Conservation (phyloP, 1,140 invertebrate genomes). For the Orius insidiosus region DNA sequence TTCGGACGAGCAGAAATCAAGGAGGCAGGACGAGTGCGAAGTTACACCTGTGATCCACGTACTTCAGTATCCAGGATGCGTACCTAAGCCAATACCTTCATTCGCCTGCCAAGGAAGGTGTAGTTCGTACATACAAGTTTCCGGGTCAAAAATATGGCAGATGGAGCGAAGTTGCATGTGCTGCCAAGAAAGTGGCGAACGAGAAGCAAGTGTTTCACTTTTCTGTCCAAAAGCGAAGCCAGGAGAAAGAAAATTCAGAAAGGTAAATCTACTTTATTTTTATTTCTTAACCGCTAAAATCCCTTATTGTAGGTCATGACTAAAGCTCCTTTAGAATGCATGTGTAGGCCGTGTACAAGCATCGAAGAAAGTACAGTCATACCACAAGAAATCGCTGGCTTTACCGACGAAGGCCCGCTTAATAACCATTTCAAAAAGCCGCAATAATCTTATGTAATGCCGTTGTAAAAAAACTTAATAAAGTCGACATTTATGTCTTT, state of each 20-base stretch:
- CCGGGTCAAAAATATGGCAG: conserved; percentile 91
- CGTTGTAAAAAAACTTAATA: no score
- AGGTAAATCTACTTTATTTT: conserved; percentile 41
- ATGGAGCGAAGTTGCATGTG: conserved; percentile 89
- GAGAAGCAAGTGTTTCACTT: conserved; percentile 71
- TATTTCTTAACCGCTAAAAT: no score
- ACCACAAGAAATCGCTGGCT: conserved; percentile 77
- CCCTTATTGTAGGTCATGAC: conserved; percentile 63
- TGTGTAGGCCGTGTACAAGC: conserved; percentile 80
- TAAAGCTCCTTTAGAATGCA: conserved; percentile 78
- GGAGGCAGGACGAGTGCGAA: no score
- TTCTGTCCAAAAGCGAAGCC: conserved; percentile 76
- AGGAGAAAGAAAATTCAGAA: conserved; percentile 68
- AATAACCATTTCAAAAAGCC: conserved; percentile 18
- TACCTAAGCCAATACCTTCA: conserved; percentile 81
- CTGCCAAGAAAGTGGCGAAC: conserved; percentile 81
- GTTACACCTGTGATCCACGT: conserved; percentile 83
- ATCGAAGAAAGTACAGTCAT: conserved; percentile 73
- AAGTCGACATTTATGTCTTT: no score
- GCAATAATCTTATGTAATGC: conserved; percentile 11
- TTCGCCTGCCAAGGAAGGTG: conserved; percentile 83
- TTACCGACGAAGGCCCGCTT: conserved; percentile 44
- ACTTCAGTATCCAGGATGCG: conserved; percentile 76
- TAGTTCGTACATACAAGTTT: conserved; percentile 82
- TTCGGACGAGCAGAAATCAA: no score